Evolutionary conservation across 53 echinoderm and acorn worm genomes (phyloP).

Genomic region (Zoroaster sp.): DNA sequence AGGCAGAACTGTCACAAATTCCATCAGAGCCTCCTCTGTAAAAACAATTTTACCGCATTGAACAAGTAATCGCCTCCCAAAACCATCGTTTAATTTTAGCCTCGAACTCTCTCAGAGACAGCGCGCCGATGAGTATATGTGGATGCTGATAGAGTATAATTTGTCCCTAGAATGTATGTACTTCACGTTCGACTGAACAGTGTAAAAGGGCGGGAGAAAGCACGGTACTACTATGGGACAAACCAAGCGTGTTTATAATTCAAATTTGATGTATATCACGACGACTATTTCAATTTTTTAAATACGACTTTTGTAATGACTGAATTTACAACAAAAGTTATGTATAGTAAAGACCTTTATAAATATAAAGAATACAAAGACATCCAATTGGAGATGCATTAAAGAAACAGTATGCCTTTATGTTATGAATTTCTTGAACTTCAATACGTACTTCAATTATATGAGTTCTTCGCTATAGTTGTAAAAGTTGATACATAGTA

Average conservation of each 20-base stretch:
- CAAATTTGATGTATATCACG: no score
- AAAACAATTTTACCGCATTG: conserved; percentile 26
- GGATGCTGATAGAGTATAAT: not conserved
- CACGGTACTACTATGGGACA: not conserved
- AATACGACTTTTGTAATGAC: no score
- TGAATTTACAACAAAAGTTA: no score
- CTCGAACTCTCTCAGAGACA: not conserved
- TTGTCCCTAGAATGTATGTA: not conserved
- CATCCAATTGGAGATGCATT: no score
- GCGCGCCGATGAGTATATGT: no score
- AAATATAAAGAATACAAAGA: no score
- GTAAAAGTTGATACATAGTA: no score
- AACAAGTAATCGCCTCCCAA: not conserved
- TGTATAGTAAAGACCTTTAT: no score
- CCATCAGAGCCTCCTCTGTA: not conserved
- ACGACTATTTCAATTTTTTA: not conserved
- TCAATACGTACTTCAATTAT: no score
- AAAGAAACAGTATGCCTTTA: no score
- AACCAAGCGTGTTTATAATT: not conserved
- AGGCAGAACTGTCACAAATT: not conserved
- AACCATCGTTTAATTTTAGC: not conserved
- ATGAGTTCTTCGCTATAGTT: no score
- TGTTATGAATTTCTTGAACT: no score
- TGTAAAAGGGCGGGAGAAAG: not conserved
- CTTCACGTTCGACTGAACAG: not conserved